A percentile compares a stretch with the other conserved stretches of the same genome.
These are phyloP conservation scores for Pachycephus smyrnensis DNA, from an alignment of 2,888 invertebrate species.

Conservation along the genomic window DNA sequence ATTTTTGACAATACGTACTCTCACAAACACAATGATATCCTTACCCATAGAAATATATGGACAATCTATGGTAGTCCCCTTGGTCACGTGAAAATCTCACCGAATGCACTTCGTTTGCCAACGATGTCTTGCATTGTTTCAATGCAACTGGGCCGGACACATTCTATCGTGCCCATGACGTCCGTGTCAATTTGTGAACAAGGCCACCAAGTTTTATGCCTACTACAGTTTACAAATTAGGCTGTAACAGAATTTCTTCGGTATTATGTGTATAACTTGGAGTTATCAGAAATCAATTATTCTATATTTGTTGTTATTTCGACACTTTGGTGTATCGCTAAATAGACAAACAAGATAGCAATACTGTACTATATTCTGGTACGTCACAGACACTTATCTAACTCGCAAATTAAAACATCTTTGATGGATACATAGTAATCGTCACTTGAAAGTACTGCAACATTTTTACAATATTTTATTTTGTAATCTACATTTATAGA, in stretches of 20 bases:
- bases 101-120: background rate
- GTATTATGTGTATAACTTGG: background rate
- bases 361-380: background rate
- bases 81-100: background rate
- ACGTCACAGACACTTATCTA: background rate
- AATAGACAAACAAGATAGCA: background rate
- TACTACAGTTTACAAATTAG: background rate
- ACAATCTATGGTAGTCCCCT: background rate
- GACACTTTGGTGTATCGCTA: no score
- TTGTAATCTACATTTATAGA: no score
- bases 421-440: no score
- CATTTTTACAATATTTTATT: no score
- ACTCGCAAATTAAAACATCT: no score
- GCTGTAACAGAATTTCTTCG: background rate
- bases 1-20: background rate
- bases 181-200: slow-evolving; percentile 38
- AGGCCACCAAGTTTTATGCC: slow-evolving; percentile 24
- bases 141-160: background rate
- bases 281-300: background rate
- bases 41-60: background rate
- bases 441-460: no score
- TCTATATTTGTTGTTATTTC: background rate
- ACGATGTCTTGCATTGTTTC: slow-evolving; percentile 12
- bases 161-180: slow-evolving; percentile 14
- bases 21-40: background rate